phyloP scores from a whole-genome alignment of 2,113 vertebrate genomes.

The Rhombomys opimus region DNA sequence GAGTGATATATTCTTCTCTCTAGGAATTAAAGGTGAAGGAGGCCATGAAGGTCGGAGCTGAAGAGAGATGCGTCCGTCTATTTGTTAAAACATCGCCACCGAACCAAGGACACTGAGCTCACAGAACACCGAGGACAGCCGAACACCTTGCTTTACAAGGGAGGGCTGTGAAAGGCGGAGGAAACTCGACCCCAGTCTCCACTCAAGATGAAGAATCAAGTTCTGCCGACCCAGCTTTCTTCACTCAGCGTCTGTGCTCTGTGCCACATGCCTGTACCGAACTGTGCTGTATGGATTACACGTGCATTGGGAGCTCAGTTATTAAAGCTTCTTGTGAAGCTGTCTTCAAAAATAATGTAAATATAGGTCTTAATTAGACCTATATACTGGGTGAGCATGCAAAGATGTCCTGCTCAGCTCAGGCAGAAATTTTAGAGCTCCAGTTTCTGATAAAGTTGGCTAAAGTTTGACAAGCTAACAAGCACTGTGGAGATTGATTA shows the following conservation, averaged over 20 bases:
- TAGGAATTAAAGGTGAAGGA: neutral
- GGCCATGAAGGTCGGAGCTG: neutral
- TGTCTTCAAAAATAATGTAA: neutral
- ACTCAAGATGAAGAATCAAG: neutral
- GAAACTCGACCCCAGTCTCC: conserved; percentile 9
- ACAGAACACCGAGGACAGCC: neutral
- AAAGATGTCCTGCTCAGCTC: neutral
- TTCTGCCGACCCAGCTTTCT: neutral
- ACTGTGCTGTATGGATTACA: neutral
- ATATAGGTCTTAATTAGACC: conserved; percentile 15
- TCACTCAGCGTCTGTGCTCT: neutral
- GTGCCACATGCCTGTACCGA: neutral
- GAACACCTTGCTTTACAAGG: neutral
- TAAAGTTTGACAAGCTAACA: neutral
- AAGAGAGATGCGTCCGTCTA: neutral
- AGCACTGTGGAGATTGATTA: neutral
- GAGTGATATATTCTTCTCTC: neutral
- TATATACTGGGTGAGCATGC: neutral
- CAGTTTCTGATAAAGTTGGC: neutral
- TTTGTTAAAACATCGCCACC: neutral
- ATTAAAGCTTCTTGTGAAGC: conserved; percentile 41
- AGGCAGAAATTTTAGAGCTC: neutral
- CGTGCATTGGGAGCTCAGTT: neutral
- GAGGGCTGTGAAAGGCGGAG: neutral
- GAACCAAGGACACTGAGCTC: neutral